Conservation (phyloP, 2,888 invertebrate species). For the Macrosiphum euphorbiae region DNA sequence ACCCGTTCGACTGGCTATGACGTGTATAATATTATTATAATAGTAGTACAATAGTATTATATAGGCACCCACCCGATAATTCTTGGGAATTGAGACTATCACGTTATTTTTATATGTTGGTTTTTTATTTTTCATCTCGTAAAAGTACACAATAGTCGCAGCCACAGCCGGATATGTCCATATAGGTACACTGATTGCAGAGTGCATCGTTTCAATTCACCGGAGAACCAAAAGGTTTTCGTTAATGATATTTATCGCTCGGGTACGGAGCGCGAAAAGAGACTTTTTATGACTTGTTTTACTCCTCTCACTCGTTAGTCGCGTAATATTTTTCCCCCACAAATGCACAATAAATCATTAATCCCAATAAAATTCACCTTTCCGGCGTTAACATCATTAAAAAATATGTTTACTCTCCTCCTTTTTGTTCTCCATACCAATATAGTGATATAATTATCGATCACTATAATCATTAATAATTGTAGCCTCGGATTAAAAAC, state of each 20-base stretch:
- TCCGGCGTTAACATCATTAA: not conserved
- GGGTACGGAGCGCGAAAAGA: not conserved
- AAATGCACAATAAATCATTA: not conserved
- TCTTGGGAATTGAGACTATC: not conserved
- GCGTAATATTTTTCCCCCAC: not conserved
- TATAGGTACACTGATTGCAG: not conserved
- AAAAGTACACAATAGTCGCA: not conserved
- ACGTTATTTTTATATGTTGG: not conserved
- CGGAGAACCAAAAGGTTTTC: not conserved
- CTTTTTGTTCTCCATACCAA: not conserved
- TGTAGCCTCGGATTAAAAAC: not conserved
- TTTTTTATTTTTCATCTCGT: not conserved
- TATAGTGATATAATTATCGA: not conserved
- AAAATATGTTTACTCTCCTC: not conserved
- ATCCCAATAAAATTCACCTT: not conserved
- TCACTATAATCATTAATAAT: not conserved
- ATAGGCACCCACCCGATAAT: not conserved
- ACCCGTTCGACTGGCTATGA: not conserved
- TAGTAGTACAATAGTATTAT: too few species aligned
- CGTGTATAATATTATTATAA: not conserved
- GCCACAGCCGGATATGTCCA: not conserved
- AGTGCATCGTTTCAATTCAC: not conserved
- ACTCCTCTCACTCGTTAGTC: not conserved
- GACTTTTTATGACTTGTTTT: not conserved
- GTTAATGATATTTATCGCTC: not conserved